Percentiles rank a stretch among this genome's conserved stretches.
Conservation (phyloP, 2,113 vertebrate species). For the Saguinus midas region DNA sequence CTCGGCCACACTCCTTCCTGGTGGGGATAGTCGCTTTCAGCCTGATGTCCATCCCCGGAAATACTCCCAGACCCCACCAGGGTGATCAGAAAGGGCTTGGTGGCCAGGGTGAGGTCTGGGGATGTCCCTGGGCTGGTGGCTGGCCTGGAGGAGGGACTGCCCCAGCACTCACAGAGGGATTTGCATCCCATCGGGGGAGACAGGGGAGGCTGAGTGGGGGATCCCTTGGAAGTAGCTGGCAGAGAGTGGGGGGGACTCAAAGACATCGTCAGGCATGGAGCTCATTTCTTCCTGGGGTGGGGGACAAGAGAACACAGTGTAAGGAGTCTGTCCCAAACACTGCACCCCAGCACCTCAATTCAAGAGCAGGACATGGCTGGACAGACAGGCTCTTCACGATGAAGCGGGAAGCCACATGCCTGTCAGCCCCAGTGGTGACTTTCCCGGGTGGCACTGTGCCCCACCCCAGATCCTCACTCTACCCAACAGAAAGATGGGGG, state of each 20-base stretch:
- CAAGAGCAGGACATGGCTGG: background rate
- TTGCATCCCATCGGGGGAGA: slow-evolving; percentile 78
- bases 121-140: rapidly evolving
- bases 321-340: background rate
- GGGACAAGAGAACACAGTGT: background rate
- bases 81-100: background rate
- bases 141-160: background rate
- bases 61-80: background rate
- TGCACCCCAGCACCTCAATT: rapidly evolving
- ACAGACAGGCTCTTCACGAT: background rate
- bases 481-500: rapidly evolving
- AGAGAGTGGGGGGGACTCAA: slow-evolving; percentile 94
- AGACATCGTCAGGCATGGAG: slow-evolving; percentile 96
- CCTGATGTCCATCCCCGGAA: rapidly evolving
- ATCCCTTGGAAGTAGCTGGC: slow-evolving; percentile 83
- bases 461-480: rapidly evolving
- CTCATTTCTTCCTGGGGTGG: slow-evolving; percentile 88
- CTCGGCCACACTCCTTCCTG: slow-evolving; percentile 82
- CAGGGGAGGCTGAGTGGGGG: slow-evolving; percentile 72
- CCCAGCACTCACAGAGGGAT: slow-evolving; percentile 84
- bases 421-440: rapidly evolving
- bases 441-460: background rate
- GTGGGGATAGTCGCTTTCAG: background rate
- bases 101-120: too few species aligned
- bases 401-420: background rate